Conservation (phyloP, 2,888 invertebrate genomes). For the Beris chalybata region DNA sequence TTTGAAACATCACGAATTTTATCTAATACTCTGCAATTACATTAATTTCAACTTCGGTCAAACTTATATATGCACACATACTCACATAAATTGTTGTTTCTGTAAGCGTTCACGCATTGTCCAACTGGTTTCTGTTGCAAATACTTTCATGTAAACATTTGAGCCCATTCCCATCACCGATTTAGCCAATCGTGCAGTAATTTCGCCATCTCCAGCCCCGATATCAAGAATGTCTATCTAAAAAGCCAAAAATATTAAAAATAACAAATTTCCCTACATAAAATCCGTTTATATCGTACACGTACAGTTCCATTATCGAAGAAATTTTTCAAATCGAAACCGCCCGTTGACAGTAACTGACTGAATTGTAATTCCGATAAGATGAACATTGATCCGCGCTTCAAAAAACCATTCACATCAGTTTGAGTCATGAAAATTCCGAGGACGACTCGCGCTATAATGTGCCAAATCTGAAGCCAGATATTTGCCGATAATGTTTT, state of each 20-base stretch:
- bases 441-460: slow-evolving; percentile 80
- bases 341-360: slow-evolving; percentile 48
- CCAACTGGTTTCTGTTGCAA: slow-evolving; percentile 89
- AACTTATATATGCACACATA: slow-evolving; percentile 39
- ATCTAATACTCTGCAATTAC: slow-evolving; percentile 50
- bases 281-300: slow-evolving; percentile 5
- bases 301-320: slow-evolving; percentile 44
- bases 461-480: slow-evolving; percentile 88
- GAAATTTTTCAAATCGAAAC: slow-evolving; percentile 46
- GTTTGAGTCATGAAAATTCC: slow-evolving; percentile 92
- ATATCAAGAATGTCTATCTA: slow-evolving; percentile 73
- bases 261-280: background rate
- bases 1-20: slow-evolving; percentile 50
- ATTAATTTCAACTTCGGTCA: slow-evolving; percentile 5
- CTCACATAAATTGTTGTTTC: slow-evolving; percentile 76
- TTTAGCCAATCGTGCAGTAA: slow-evolving; percentile 75
- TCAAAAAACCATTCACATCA: slow-evolving; percentile 90
- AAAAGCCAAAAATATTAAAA: background rate
- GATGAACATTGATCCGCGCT: slow-evolving; percentile 96
- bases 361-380: slow-evolving; percentile 82
- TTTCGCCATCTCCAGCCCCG: slow-evolving; percentile 95
- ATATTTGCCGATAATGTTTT: slow-evolving; percentile 58
- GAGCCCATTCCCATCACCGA: slow-evolving; percentile 71
- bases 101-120: slow-evolving; percentile 83
- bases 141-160: slow-evolving; percentile 70